Conservation (phyloP, 64 coral and sea anemone genomes). For the Montipora sp. region DNA sequence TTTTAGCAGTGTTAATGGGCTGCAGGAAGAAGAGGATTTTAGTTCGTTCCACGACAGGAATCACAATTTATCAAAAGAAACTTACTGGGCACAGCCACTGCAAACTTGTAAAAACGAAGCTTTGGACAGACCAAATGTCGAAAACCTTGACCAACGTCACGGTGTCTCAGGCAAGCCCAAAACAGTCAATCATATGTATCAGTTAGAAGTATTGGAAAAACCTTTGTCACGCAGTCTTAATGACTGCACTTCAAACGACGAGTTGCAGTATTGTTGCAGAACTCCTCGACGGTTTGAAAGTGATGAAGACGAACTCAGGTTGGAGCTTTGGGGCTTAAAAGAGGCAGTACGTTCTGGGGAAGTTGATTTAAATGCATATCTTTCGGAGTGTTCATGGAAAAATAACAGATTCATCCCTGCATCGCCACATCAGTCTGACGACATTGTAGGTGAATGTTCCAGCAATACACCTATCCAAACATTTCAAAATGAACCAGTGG, state of each 20-base stretch:
- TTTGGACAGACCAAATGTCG: neutral
- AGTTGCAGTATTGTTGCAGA: neutral
- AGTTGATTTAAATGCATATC: slow-evolving; percentile 70
- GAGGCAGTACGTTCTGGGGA: slow-evolving; percentile 79
- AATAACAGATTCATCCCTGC: neutral
- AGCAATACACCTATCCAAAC: neutral
- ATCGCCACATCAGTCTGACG: neutral
- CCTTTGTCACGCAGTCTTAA: neutral
- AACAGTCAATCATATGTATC: neutral
- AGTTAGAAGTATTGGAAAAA: neutral
- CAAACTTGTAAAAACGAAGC: neutral
- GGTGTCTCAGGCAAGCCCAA: neutral
- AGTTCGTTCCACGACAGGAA: neutral
- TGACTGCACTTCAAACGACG: neutral
- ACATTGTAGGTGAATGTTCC: neutral
- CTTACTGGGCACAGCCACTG: neutral
- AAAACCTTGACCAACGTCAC: neutral
- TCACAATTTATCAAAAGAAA: neutral
- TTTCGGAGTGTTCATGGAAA: slow-evolving; percentile 15
- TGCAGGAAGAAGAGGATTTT: neutral
- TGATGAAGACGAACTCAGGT: slow-evolving; percentile 79
- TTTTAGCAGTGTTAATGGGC: slow-evolving; percentile 16
- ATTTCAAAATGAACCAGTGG: neutral
- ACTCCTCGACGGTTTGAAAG: neutral
- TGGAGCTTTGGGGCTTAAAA: slow-evolving; percentile 85